A percentile compares a stretch with the other conserved stretches of the same genome.
phyloP scores from a whole-genome alignment of 2,797 vertebrate genomes.

The Sebastes oblongus region DNA sequence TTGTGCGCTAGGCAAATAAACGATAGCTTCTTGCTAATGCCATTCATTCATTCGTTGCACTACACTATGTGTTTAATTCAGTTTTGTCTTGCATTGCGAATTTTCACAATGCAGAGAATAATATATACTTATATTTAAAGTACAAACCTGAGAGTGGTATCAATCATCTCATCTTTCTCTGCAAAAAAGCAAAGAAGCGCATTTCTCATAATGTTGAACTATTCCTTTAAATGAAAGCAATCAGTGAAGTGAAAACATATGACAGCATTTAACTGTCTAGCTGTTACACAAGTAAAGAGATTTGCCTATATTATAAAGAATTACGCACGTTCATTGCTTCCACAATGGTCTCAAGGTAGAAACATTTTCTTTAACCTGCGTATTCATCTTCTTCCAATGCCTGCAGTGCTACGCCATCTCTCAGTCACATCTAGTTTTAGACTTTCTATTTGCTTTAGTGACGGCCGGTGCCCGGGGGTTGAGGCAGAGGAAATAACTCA shows the following conservation, averaged over 20 bases:
- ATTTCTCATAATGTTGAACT: not conserved
- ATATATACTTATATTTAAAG: not conserved
- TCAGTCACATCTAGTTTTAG: conserved; percentile 53
- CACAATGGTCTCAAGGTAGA: not conserved
- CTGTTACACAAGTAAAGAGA: not conserved
- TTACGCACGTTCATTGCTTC: not conserved
- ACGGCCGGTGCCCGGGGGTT: conserved; percentile 31
- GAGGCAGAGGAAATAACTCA: conserved; percentile 57
- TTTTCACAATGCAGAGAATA: too few relatives aligned
- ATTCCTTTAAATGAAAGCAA: not conserved
- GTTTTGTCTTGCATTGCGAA: too few relatives aligned
- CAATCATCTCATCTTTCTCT: not conserved
- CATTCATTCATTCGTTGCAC: too few relatives aligned
- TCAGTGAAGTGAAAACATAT: not conserved
- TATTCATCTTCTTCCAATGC: conserved; percentile 1
- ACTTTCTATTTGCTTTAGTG: conserved; percentile 60
- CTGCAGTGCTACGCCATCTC: conserved; percentile 18
- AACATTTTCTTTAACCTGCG: not conserved
- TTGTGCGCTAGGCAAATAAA: too few relatives aligned
- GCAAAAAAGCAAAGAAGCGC: too few relatives aligned
- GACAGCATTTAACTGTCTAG: not conserved
- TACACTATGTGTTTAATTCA: too few relatives aligned
- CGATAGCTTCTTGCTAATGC: too few relatives aligned
- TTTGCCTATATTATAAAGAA: not conserved
- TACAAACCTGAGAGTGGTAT: not conserved